Evolutionary conservation across 2,113 vertebrate genomes (phyloP).

Genomic region (Petrocephalus microphthalmus): DNA sequence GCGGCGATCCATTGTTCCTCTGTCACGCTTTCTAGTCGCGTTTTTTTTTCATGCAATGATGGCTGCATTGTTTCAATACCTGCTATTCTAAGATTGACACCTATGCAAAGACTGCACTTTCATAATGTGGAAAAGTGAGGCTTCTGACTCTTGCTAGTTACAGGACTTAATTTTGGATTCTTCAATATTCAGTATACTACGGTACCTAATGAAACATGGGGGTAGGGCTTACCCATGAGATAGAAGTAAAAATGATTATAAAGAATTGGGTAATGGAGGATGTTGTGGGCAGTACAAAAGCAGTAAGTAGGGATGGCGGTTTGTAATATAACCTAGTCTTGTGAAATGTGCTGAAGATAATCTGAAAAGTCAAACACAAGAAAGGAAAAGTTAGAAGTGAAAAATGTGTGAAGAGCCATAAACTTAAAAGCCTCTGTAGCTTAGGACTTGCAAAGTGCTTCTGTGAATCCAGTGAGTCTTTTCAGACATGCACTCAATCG

Average conservation of each 20-base stretch:
- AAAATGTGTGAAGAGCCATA: not conserved
- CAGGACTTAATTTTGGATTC: not conserved
- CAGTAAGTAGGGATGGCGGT: not conserved
- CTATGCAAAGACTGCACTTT: not conserved
- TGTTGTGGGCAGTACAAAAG: not conserved
- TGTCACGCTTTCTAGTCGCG: not conserved
- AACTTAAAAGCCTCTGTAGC: not conserved
- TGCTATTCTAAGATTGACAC: not conserved
- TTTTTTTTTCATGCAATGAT: not conserved
- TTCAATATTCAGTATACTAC: not conserved
- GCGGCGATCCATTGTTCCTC: not conserved
- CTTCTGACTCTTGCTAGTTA: not conserved
- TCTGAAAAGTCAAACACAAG: not conserved
- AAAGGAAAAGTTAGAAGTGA: not conserved
- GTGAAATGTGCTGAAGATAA: not conserved
- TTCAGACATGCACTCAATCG: not conserved
- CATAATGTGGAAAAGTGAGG: not conserved
- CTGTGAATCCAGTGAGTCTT: not conserved
- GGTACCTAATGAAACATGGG: not conserved
- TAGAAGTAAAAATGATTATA: not conserved
- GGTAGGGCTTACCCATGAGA: not conserved
- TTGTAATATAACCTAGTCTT: not conserved
- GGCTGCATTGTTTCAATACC: conserved; percentile 2
- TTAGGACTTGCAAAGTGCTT: not conserved
- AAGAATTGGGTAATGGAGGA: not conserved